These are phyloP conservation scores for Colinus virginianus DNA, from an alignment of 2,113 vertebrate genomes.

Conservation along the genomic window DNA sequence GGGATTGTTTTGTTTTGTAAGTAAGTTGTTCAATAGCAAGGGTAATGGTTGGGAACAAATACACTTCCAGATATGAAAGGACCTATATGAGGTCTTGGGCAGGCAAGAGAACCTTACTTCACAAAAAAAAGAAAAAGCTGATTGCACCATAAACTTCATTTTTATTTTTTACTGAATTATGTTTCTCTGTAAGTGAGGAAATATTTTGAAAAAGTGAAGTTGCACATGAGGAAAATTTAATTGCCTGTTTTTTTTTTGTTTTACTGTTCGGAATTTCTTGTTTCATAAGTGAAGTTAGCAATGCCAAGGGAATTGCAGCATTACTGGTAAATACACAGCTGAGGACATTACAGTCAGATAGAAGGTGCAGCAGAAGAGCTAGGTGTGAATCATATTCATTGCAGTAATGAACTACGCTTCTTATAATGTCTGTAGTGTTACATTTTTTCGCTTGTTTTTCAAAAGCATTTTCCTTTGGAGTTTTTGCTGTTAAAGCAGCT, in stretches of 20 bases:
- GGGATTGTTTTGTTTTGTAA: background rate
- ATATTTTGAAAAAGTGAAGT: background rate
- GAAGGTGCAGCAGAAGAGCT: background rate
- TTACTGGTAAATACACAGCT: background rate
- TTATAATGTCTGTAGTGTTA: background rate
- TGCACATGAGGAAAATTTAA: background rate
- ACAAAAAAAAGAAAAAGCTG: background rate
- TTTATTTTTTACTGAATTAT: background rate
- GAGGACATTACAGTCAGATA: background rate
- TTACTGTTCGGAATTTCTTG: background rate
- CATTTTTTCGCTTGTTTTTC: background rate
- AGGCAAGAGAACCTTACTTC: background rate
- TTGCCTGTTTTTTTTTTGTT: background rate
- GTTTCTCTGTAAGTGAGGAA: background rate
- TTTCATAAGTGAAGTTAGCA: background rate
- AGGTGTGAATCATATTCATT: background rate
- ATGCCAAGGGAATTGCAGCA: background rate
- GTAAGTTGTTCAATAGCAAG: background rate
- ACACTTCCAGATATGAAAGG: background rate
- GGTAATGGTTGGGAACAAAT: background rate
- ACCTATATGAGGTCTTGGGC: background rate
- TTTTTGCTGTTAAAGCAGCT: background rate
- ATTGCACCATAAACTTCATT: background rate
- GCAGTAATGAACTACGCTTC: background rate
- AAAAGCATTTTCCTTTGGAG: background rate